These are phyloP conservation scores for Zootermopsis nevadensis DNA, from an alignment of 2,888 invertebrate species.

Conservation along the genomic window DNA sequence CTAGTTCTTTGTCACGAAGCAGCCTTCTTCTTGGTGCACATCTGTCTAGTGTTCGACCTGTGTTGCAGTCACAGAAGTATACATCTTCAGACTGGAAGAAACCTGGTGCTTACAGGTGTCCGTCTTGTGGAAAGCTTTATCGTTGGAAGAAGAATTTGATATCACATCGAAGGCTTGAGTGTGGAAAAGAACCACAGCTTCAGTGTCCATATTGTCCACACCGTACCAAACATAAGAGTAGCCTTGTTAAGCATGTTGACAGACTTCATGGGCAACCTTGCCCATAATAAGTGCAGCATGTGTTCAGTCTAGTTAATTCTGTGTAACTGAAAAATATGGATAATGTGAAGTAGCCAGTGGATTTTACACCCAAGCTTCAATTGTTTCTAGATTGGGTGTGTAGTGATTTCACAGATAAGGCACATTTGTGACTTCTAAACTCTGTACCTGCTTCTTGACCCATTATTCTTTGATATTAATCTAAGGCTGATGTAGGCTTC, in stretches of 20 bases:
- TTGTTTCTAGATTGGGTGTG: no score
- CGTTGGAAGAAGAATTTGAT: slow-evolving; percentile 55
- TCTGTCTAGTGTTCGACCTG: not conserved
- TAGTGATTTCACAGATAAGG: no score
- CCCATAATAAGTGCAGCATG: not conserved
- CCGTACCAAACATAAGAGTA: slow-evolving; percentile 49
- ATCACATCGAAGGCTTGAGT: slow-evolving; percentile 51
- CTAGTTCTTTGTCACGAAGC: slow-evolving; percentile 20
- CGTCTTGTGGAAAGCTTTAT: slow-evolving; percentile 56
- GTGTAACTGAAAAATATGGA: no score
- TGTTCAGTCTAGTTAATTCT: no score
- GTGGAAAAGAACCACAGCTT: slow-evolving; percentile 55
- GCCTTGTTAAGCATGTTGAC: slow-evolving; percentile 43
- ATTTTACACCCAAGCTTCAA: no score
- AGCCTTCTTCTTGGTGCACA: slow-evolving; percentile 16
- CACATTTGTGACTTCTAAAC: no score
- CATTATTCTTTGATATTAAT: no score
- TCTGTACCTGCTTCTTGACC: no score
- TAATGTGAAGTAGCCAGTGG: no score
- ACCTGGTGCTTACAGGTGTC: slow-evolving; percentile 53
- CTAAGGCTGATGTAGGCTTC: no score
- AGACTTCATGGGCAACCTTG: slow-evolving; percentile 41
- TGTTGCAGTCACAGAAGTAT: slow-evolving; percentile 57
- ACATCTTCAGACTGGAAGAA: slow-evolving; percentile 52
- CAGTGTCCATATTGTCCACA: slow-evolving; percentile 52